Evolutionary conservation across 2,888 invertebrate species (phyloP).

Genomic region (Drosophila nigricruria): DNA sequence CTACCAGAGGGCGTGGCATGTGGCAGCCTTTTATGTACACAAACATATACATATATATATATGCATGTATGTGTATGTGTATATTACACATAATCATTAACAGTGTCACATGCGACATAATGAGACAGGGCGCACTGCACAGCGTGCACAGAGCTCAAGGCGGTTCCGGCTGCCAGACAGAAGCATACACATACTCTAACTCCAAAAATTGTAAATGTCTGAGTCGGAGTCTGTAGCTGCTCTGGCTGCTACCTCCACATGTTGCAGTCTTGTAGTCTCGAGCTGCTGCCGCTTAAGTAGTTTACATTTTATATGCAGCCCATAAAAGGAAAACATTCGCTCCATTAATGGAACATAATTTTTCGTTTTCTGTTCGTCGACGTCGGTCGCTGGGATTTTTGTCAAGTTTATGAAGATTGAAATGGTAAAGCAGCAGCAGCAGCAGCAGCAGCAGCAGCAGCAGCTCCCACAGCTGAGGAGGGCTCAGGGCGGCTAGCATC

Average conservation of each 20-base stretch:
- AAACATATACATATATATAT: not conserved
- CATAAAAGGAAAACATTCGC: conserved; percentile 80
- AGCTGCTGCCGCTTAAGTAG: conserved; percentile 80
- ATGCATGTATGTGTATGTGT: not conserved
- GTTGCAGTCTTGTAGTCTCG: conserved; percentile 47
- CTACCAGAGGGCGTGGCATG: conserved; percentile 38
- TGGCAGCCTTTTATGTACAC: conserved; percentile 54
- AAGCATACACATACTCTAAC: conserved; percentile 42
- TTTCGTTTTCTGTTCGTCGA: conserved; percentile 69
- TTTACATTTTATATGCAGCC: conserved; percentile 80
- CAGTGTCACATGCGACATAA: conserved; percentile 84
- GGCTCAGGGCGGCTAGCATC: conserved; percentile 46
- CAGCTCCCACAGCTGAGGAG: conserved; percentile 32
- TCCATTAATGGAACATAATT: conserved; percentile 83
- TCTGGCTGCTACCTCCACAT: conserved; percentile 38
- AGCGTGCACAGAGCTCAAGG: conserved; percentile 55
- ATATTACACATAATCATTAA: conserved; percentile 83
- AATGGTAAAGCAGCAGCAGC: conserved; percentile 52
- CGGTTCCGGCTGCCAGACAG: conserved; percentile 44
- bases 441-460: conserved; percentile 16
- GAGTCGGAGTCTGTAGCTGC: conserved; percentile 3
- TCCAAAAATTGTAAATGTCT: conserved; percentile 39
- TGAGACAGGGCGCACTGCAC: conserved; percentile 76
- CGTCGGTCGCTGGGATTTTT: conserved; percentile 68
- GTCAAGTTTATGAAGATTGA: conserved; percentile 82